Evolutionary conservation across 1,140 invertebrate species (phyloP), one percentile per base, ranked within the genome.

Genomic region (Amyelois transitella): DNA sequence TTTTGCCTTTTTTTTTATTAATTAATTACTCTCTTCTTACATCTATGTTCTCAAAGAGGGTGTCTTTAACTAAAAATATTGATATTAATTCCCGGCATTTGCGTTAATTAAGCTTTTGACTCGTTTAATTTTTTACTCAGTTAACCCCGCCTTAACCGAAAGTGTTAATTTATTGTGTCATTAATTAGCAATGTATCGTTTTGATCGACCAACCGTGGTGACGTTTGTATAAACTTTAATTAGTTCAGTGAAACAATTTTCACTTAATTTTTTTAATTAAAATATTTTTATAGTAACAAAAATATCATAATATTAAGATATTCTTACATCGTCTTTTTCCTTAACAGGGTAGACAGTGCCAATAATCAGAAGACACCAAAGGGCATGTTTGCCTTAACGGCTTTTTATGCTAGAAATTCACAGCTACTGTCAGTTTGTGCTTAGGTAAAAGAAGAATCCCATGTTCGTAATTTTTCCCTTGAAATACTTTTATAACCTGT

Each of bases 61-160:
- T 86, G 75, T 86, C 83, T 86, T 81, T 81, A 84, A 84, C 78
- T 84, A 84, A 81, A 76, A 81, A 77, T 73, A 38, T 61, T 86
- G 81, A 84, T 84, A 84, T 84, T 73, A 75, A 81, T n/a, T n/a
- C n/a, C 67, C 67, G 61, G 59, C 62, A 24, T n/a, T 8, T 47
- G 75, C 72, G 72, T 77, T 86, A 86, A 86, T 86, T 86, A 84
- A 80, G 75, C 74, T 75, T 81, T 84, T 81, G 72, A 86, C 58
- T 77, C 74, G 67, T 81, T 81, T 83, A 81, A 85, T 77, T 85
- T 82, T 83, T 81, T 77, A 83, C 72, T 79, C 62, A 74, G 78
- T 74, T 82, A 76, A 72, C 69, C 60, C 58, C 56, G 70, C 69
- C 71, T 83, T 81, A 69, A 69, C 32, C 17, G 73, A 77, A 80